Base-by-base conservation (phyloP, 2,113 vertebrate genomes). In the Crotophaga sulcirostris region DNA sequence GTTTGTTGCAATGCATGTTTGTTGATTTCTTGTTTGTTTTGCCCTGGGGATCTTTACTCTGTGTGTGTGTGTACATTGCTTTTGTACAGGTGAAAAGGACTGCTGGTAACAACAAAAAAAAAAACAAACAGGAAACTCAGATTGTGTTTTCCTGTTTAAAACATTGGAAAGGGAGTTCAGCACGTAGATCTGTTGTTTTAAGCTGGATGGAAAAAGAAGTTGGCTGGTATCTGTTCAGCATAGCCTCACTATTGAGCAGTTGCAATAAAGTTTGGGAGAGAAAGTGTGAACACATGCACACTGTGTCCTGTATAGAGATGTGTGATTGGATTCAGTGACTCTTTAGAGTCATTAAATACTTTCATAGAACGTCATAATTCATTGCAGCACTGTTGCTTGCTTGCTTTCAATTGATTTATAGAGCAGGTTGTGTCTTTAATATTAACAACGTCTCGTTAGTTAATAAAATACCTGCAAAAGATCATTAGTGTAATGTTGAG, bases 231-330 rank as follows among this genome's bases (percentile, higher is more conserved):
- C 74, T 58, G 60, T 58, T 12, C 36, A 26, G 47, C 13, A 7
- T 24, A 44, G 31, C 51, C 42, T 70, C 59, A 51, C 23, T 25
- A 2, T 42, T 23, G 36, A 64, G 25, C 31, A 6, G 3, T 49
- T 84, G 55, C 55, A 28, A 1, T 45, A 2, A 12, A 34, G 11
- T 42, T 52, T 42, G 36, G 60, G 44, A 75, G 74, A 88, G 26
- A 19, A 52, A 33, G 33, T 7, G 2, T 38, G 13, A 47, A 29
- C 26, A 16, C 1, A 1, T 36, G 36, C 16, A 7, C 8, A 2
- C 66, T 25, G 36, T 40, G 36, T 33, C 29, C 55, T 20, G 4
- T n/a, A 2, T 13, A 54, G 51, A 36, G 28, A 7, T 25, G 51
- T 42, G 19, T 63, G 47, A 7, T 23, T 20, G 16, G 29, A 44